A percentile compares a stretch with the other conserved stretches of the same genome.
Conservation (phyloP, 2,888 invertebrate species). For the Rutpela maculata region DNA sequence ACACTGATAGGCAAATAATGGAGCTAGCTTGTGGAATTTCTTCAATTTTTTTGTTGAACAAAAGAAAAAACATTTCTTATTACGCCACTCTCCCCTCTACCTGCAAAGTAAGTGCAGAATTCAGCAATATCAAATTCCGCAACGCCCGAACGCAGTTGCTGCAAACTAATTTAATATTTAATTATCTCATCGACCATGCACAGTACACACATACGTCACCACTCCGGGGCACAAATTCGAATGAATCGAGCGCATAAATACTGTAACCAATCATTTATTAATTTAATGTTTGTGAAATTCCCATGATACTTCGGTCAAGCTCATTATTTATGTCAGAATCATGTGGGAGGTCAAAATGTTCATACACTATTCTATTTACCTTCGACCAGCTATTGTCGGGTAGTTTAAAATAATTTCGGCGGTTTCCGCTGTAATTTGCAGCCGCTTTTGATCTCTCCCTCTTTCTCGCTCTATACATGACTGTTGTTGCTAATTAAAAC, state of each 20-base stretch:
- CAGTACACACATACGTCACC: constrained; percentile 22
- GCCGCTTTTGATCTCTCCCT: constrained; percentile 51
- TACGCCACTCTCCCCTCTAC: no score
- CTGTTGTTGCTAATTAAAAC: constrained; percentile 54
- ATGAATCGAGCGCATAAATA: constrained; percentile 30
- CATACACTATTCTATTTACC: constrained; percentile 26
- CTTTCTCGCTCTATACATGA: constrained; percentile 27
- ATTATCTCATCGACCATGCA: not conserved
- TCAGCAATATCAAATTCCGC: not conserved
- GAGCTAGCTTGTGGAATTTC: no score
- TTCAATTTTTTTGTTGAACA: no score
- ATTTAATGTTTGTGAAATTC: constrained; percentile 21
- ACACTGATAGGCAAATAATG: no score
- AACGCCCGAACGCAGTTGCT: not conserved
- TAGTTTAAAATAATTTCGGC: constrained; percentile 53
- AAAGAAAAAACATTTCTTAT: no score
- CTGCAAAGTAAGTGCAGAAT: no score
- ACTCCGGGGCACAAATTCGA: constrained; percentile 28
- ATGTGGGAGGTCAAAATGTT: constrained; percentile 29
- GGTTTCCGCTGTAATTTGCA: constrained; percentile 54
- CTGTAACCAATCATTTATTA: constrained; percentile 33
- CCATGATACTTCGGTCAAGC: constrained; percentile 22
- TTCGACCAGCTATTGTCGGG: not conserved
- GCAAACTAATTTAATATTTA: not conserved
- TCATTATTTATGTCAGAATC: constrained; percentile 32